Conservation (phyloP, 2,113 vertebrate genomes). For the Lanius collurio region DNA sequence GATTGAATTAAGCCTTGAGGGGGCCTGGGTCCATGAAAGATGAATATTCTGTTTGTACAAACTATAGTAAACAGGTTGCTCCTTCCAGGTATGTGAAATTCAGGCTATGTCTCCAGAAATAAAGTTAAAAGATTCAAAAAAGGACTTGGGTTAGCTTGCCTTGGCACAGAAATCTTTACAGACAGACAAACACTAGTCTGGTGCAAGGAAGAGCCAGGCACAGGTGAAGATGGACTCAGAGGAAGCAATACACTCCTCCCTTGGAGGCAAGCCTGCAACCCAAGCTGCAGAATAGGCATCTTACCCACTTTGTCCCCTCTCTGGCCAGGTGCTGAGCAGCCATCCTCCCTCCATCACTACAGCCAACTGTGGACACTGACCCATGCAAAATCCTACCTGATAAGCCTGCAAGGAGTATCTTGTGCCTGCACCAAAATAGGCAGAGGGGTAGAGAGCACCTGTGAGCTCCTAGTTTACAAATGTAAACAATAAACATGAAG, state of each 20-base stretch:
- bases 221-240: background rate
- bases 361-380: background rate
- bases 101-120: background rate
- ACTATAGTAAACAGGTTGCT: background rate
- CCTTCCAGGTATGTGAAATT: background rate
- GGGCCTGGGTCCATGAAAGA: background rate
- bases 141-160: background rate
- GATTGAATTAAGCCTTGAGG: background rate
- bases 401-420: background rate
- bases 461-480: background rate
- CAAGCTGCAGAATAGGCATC: background rate
- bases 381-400: background rate
- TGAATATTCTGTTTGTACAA: background rate
- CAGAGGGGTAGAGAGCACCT: background rate
- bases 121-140: background rate
- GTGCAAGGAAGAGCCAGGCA: background rate
- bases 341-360: background rate
- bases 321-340: background rate
- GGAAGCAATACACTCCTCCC: background rate
- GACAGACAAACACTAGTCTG: background rate
- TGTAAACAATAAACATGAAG: background rate
- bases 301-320: background rate
- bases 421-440: background rate
- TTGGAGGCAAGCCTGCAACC: background rate
- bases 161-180: background rate